Evolutionary conservation across 1,140 invertebrate species (phyloP).

Genomic region (Homalodisca vitripennis): DNA sequence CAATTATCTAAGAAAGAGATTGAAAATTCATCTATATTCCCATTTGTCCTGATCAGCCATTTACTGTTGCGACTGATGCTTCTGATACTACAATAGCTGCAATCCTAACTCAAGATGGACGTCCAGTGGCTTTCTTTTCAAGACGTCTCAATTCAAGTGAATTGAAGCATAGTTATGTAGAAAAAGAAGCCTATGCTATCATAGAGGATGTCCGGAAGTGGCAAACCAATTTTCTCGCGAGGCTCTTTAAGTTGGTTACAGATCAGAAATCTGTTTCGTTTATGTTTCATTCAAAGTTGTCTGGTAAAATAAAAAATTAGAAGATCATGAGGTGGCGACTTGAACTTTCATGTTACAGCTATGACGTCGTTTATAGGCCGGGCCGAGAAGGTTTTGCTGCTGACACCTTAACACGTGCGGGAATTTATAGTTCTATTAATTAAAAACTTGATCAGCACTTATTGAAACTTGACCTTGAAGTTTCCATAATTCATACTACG

Average conservation of each 20-base stretch:
- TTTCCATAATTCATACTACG: constrained; percentile 36
- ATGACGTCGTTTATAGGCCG: constrained; percentile 41
- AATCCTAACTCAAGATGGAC: constrained; percentile 41
- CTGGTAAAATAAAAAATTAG: constrained; percentile 42
- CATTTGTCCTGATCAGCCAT: not conserved
- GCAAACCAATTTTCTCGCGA: constrained; percentile 37
- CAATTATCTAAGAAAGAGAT: not conserved
- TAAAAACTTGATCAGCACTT: constrained; percentile 16
- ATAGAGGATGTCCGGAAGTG: constrained; percentile 51
- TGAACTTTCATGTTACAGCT: constrained; percentile 40
- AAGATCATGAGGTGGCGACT: constrained; percentile 41
- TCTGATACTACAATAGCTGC: constrained; percentile 37
- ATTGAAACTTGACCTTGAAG: not conserved
- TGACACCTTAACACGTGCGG: constrained; percentile 38
- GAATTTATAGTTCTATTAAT: not conserved
- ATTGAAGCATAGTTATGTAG: constrained; percentile 53
- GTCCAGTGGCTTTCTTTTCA: constrained; percentile 53
- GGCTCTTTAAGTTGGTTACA: constrained; percentile 40
- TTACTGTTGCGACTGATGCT: constrained; percentile 29
- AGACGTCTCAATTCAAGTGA: constrained; percentile 49
- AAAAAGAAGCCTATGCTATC: constrained; percentile 55
- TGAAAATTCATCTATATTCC: not conserved
- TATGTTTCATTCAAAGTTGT: constrained; percentile 38
- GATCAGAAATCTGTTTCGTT: constrained; percentile 39
- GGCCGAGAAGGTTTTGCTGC: constrained; percentile 40